phyloP scores from a whole-genome alignment of 2,113 vertebrate species.

The Campylorhamphus procurvoides region DNA sequence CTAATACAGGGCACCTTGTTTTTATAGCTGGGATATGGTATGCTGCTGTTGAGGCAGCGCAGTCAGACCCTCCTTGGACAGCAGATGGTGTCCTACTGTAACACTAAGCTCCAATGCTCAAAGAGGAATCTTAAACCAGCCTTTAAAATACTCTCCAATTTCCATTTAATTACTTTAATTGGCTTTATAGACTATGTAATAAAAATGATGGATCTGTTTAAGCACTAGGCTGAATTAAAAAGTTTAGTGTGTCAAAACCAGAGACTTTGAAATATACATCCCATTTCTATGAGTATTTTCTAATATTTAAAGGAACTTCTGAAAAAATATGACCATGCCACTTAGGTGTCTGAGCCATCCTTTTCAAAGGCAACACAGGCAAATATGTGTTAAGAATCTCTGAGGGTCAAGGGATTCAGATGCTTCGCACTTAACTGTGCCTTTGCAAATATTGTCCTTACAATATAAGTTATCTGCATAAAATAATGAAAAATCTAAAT shows the following conservation, averaged over 20 bases:
- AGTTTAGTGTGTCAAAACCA: neutral
- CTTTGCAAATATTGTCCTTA: neutral
- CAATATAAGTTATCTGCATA: neutral
- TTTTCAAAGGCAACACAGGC: neutral
- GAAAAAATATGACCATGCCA: neutral
- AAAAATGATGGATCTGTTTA: constrained; percentile 24
- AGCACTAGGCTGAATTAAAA: neutral
- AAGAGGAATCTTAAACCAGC: constrained; percentile 17
- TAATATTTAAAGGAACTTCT: neutral
- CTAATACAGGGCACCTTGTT: neutral
- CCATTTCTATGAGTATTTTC: neutral
- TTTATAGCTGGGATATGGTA: neutral
- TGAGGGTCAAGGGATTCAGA: neutral
- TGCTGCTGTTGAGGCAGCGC: neutral
- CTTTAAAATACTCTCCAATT: constrained; percentile 24
- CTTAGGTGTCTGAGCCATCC: neutral
- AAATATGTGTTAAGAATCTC: neutral
- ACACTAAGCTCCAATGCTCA: neutral
- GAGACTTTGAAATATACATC: neutral
- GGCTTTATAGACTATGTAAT: neutral
- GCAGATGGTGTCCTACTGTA: constrained; percentile 70
- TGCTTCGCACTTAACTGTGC: neutral
- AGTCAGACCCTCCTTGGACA: constrained; percentile 30
- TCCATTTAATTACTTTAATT: constrained; percentile 31
- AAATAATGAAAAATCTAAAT: neutral